Evolutionary conservation across 2,888 invertebrate species (phyloP), one percentile per base, ranked within the genome.

Genomic region (Lepidocyrtinus sp.): DNA sequence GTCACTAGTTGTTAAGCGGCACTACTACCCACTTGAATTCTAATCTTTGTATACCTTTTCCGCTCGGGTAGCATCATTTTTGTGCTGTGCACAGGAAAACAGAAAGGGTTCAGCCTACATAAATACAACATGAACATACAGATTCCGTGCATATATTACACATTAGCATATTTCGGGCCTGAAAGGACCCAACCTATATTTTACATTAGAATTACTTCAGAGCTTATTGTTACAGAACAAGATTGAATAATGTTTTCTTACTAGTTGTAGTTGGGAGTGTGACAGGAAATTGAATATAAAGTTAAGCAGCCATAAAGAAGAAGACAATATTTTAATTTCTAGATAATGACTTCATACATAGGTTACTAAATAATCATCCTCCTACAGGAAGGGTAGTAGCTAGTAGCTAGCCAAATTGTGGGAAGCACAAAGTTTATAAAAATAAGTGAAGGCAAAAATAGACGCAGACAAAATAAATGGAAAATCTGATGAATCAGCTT

Each of bases 351-450:
- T n/a, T n/a, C n/a, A n/a, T n/a, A n/a, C n/a, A n/a, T n/a, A n/a
- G n/a, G n/a, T n/a, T n/a, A n/a, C n/a, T n/a, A n/a, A n/a, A n/a
- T n/a, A n/a, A n/a, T n/a, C n/a, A n/a, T n/a, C n/a, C n/a, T n/a
- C n/a, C n/a, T n/a, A n/a, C n/a, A n/a, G n/a, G n/a, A n/a, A n/a
- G n/a, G n/a, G n/a, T n/a, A n/a, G n/a, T n/a, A n/a, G n/a, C n/a
- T n/a, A n/a, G n/a, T n/a, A n/a, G n/a, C n/a, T n/a, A n/a, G n/a
- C n/a, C n/a, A n/a, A n/a, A n/a, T n/a, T 61, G 21, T 61, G 61
- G 36, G 19, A 67, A 67, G 64, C 26, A 46, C 45, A 69, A 55
- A 21, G 24, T 1, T 22, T 67, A 46, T 19, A 59, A 59, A 27
- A 19, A 27, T 59, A 26, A 26, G 27, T 15, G 15, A 50, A 50